Evolutionary conservation across 2,113 vertebrate species (phyloP), one percentile per base, ranked within the genome.

Genomic region (Pseudolaguvia tuberculata): DNA sequence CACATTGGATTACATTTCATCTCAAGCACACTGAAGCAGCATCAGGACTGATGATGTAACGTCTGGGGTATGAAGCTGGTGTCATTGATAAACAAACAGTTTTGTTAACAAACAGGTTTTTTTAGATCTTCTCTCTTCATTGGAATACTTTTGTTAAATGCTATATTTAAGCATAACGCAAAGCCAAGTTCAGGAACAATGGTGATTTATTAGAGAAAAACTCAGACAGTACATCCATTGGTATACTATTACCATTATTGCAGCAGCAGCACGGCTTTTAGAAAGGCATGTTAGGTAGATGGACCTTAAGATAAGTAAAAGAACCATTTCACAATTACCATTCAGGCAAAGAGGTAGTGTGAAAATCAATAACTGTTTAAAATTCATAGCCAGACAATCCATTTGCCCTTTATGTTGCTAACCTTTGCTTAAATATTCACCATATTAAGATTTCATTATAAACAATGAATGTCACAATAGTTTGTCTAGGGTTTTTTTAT

Each of bases 391-490:
- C 82, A 89, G 87, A 82, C 90, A 89, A 90, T 89, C 87, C 89
- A 88, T 90, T 90, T 91, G 89, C 90, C 89, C 90, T 91, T 91
- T 92, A 91, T 92, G 88, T 91, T 90, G 88, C 88, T 90, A 92
- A 91, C 91, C 90, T 91, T 92, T 92, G 88, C 89, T 91, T 92
- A 92, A 91, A 91, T 91, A 90, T 90, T 88, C 90, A 91, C 88
- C 88, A 88, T 91, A 92, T 91, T 91, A 91, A 91, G 90, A 92
- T 91, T 89, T 89, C 89, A 91, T 90, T 91, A 91, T 90, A 90
- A 89, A 90, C 89, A 90, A 91, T 91, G 88, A 92, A 91, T 91
- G 89, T 88, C 87, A 91, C 88, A 88, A 90, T 87, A 87, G 88
- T 90, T 91, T 90, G 86, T 84, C 83, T 77, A 88, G 86, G 86